Evolutionary conservation across 2,113 vertebrate genomes (phyloP).

Genomic region (Lophura nycthemera): DNA sequence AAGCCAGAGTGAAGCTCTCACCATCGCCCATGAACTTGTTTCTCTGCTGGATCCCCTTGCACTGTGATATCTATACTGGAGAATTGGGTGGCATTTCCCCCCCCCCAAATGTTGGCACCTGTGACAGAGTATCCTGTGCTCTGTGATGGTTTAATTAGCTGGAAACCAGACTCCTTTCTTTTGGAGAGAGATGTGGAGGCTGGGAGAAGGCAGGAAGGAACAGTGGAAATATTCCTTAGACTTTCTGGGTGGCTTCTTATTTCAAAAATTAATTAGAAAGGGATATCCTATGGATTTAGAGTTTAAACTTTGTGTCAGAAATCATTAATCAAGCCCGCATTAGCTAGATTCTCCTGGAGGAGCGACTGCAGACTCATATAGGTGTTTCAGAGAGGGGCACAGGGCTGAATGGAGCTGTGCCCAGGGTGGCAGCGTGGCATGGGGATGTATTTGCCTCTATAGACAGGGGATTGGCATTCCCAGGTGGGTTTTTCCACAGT

Average conservation of each 20-base stretch:
- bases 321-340: conserved; percentile 48
- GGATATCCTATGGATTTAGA: conserved; percentile 48
- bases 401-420: background rate
- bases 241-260: background rate
- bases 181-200: background rate
- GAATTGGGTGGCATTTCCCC: background rate
- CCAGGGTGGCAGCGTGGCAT: fast-evolving
- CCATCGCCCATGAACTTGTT: background rate
- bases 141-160: background rate
- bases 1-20: background rate
- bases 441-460: background rate
- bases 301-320: conserved; percentile 31
- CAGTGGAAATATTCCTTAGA: background rate
- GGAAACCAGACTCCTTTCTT: background rate
- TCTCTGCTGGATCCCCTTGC: background rate
- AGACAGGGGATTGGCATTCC: background rate
- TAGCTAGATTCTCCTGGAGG: conserved; percentile 10
- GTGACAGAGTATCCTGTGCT: background rate
- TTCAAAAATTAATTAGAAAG: conserved; percentile 40
- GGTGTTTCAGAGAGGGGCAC: fast-evolving
- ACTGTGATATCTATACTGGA: fast-evolving
- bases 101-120: background rate
- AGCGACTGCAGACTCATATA: fast-evolving
- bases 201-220: background rate
- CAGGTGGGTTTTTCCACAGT: background rate